phyloP scores from a whole-genome alignment of 2,113 vertebrate species.

The Tauraco erythrolophus region DNA sequence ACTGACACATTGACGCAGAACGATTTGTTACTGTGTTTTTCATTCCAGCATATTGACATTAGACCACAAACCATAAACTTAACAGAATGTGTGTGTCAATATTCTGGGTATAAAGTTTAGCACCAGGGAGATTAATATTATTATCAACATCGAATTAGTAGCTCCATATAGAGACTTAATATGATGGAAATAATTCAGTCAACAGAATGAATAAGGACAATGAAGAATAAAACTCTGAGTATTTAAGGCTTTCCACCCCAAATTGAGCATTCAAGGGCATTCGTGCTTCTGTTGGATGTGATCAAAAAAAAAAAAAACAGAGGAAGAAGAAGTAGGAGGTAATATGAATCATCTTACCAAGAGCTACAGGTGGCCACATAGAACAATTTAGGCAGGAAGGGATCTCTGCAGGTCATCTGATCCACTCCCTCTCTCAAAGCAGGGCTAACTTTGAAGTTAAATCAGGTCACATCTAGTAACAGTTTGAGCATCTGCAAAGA shows the following conservation, averaged over 20 bases:
- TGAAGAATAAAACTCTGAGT: background rate
- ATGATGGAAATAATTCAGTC: background rate
- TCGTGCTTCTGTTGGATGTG: background rate
- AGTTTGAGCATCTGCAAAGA: background rate
- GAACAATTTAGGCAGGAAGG: background rate
- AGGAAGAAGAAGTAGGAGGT: background rate
- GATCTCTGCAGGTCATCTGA: background rate
- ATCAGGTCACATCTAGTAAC: background rate
- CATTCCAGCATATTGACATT: accelerated
- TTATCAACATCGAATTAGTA: background rate
- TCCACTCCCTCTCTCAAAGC: background rate
- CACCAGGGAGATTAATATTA: background rate
- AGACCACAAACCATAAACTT: background rate
- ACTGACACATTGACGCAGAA: accelerated
- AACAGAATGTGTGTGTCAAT: background rate
- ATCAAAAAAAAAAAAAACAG: background rate
- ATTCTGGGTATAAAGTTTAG: background rate
- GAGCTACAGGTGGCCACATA: background rate
- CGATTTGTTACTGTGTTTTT: background rate
- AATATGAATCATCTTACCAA: background rate
- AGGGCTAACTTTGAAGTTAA: background rate
- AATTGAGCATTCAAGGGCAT: background rate
- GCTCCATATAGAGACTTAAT: background rate
- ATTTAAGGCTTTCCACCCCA: background rate
- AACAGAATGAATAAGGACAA: background rate